These are phyloP conservation scores for Tyto alba DNA, from an alignment of 2,113 vertebrate species.

Conservation along the genomic window DNA sequence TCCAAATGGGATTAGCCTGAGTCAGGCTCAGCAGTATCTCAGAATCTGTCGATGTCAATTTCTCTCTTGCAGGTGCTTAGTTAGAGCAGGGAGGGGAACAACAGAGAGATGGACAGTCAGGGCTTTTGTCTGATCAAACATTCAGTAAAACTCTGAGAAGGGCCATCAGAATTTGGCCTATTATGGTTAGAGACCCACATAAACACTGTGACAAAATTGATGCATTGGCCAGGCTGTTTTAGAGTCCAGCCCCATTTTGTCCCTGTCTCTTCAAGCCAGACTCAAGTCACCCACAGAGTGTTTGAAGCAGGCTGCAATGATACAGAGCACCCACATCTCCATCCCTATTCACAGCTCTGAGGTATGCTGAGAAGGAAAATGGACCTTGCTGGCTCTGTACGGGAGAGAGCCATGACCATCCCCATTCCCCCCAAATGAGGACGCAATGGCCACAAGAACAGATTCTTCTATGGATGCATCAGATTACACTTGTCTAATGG, in stretches of 20 bases:
- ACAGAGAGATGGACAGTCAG: neutral
- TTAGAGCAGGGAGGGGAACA: neutral
- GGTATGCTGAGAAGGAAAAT: neutral
- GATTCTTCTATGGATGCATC: neutral
- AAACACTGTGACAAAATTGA: neutral
- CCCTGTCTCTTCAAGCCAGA: neutral
- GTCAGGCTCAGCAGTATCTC: neutral
- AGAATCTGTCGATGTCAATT: neutral
- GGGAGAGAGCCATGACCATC: neutral
- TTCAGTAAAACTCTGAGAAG: neutral
- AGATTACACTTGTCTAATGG: neutral
- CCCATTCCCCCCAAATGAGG: neutral
- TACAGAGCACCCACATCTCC: neutral
- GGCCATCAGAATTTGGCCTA: neutral
- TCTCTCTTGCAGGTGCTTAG: neutral
- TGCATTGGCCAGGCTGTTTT: neutral
- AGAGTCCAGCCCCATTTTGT: neutral
- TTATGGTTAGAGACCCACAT: neutral
- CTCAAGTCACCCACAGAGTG: fast-evolving
- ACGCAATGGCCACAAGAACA: neutral
- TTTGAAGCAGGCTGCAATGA: neutral
- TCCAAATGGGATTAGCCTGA: neutral
- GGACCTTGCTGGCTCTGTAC: neutral
- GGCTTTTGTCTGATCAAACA: neutral
- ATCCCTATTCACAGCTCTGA: neutral